These are phyloP conservation scores for Pogonocichla stellata DNA, from an alignment of 2,113 vertebrate species.

Conservation along the genomic window DNA sequence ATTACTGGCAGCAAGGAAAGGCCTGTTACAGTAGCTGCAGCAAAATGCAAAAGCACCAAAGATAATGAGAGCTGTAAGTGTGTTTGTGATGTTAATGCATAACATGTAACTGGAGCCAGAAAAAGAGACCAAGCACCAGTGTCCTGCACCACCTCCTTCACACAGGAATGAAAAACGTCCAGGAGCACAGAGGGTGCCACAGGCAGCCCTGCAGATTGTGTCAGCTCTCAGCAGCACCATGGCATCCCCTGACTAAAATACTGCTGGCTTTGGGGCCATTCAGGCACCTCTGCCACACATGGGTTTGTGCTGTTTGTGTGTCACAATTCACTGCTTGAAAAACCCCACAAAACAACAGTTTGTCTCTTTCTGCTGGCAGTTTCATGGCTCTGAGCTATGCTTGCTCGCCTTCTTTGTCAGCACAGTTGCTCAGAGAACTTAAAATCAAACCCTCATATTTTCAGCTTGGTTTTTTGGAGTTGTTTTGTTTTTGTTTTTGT, in stretches of 20 bases:
- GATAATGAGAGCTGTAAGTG: not conserved
- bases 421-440: not conserved
- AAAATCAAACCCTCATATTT: not conserved
- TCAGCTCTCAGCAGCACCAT: not conserved
- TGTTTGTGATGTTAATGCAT: not conserved
- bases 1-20: not conserved
- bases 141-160: not conserved
- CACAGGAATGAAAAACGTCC: not conserved
- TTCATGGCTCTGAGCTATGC: not conserved
- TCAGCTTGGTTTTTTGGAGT: not conserved
- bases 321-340: not conserved
- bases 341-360: not conserved
- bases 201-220: not conserved
- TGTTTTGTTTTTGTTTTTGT: not conserved
- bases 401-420: not conserved
- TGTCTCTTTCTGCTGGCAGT: not conserved
- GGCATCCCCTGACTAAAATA: not conserved
- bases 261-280: not conserved
- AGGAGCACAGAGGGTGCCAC: not conserved
- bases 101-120: not conserved
- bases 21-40: accelerated
- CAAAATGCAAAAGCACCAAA: not conserved
- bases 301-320: not conserved
- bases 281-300: not conserved
- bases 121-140: not conserved